Conservation (phyloP, 92 coral and sea anemone genomes). For the Micromussa lordhowensis region DNA sequence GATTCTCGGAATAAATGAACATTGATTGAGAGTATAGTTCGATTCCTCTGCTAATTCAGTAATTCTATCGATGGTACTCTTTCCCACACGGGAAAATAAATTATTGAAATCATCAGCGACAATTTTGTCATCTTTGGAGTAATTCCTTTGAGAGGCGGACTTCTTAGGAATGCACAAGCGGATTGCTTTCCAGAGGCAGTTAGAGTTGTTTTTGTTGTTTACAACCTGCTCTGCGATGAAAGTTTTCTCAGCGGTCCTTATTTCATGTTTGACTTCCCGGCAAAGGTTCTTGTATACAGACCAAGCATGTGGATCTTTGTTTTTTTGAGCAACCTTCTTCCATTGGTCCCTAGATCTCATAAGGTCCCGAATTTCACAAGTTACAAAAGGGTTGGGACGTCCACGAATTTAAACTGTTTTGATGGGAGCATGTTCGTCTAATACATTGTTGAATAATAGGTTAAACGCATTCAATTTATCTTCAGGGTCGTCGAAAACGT, state of each 20-base stretch:
- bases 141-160: constrained; percentile 18
- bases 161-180: constrained; percentile 63
- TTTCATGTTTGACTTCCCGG: too few relatives aligned
- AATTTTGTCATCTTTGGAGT: constrained; percentile 46
- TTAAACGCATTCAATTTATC: constrained; percentile 29
- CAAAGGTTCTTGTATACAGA: constrained; percentile 23
- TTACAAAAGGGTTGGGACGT: constrained; percentile 56
- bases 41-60: constrained; percentile 5
- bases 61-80: constrained; percentile 27
- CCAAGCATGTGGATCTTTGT: background rate
- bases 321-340: constrained; percentile 51
- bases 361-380: constrained; percentile 60
- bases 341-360: constrained; percentile 68
- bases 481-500: constrained; percentile 1
- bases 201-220: constrained; percentile 50
- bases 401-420: constrained; percentile 28
- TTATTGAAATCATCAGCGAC: constrained; percentile 65
- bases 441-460: background rate
- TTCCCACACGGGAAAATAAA: constrained; percentile 37
- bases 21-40: constrained; percentile 18
- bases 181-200: constrained; percentile 61
- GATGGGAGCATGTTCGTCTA: constrained; percentile 21
- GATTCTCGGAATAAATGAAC: constrained; percentile 7
- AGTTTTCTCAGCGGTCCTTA: constrained; percentile 19
- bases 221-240: constrained; percentile 49